Evolutionary conservation across 2,797 vertebrate species (phyloP).

Genomic region (Sylvia borin): DNA sequence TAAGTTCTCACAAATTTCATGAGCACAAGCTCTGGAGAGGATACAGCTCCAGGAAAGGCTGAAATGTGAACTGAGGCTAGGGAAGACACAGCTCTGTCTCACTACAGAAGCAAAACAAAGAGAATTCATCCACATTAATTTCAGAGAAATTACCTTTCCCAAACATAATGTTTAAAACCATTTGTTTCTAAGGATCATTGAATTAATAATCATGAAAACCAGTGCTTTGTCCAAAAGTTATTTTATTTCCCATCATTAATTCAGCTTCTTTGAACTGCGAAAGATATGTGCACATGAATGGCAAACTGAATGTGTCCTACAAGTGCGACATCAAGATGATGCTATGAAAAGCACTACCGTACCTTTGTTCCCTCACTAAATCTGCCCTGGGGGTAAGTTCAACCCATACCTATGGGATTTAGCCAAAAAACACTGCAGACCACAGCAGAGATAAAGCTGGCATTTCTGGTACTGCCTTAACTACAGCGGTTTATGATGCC

Average conservation of each 20-base stretch:
- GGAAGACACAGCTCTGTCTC: not conserved
- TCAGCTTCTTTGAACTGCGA: not conserved
- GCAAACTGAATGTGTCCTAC: not conserved
- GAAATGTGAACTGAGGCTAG: not conserved
- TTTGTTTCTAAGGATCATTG: not conserved
- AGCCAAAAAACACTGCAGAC: not conserved
- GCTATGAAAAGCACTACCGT: not conserved
- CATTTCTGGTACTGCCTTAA: not conserved
- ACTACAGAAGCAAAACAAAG: not conserved
- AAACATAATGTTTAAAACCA: not conserved
- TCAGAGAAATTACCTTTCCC: not conserved
- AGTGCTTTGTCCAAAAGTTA: not conserved
- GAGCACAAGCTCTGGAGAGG: not conserved
- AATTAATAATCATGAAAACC: constrained; percentile 28
- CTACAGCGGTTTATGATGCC: not conserved
- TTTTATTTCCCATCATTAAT: not conserved
- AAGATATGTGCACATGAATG: not conserved
- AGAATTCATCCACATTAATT: not conserved
- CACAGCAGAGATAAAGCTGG: not conserved
- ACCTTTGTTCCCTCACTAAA: not conserved
- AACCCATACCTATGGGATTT: not conserved
- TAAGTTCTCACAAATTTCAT: not conserved
- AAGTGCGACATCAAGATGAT: not conserved
- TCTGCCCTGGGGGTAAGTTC: not conserved
- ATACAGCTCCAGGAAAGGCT: not conserved